Conservation (phyloP, 2,113 vertebrate genomes). For the Nycticebus coucang region DNA sequence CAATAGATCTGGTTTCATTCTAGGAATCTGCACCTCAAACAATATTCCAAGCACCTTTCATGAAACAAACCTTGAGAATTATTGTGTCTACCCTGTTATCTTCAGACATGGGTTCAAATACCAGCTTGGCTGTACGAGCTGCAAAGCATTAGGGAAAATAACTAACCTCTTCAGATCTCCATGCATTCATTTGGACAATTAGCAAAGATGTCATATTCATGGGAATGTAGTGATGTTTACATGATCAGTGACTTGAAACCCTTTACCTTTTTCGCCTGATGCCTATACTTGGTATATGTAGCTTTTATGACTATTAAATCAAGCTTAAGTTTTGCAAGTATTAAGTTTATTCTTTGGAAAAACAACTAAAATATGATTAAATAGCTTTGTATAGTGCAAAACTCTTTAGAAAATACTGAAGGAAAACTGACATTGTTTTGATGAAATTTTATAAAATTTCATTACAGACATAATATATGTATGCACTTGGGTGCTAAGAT, state of each 20-base stretch:
- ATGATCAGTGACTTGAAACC: fast-evolving
- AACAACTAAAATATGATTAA: background rate
- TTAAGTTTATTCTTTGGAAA: conserved; percentile 15
- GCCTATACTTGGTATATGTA: background rate
- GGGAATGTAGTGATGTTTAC: fast-evolving
- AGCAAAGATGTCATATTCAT: background rate
- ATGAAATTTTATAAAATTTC: background rate
- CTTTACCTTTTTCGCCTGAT: background rate
- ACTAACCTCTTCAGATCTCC: background rate
- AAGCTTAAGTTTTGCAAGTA: background rate
- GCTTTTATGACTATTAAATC: background rate
- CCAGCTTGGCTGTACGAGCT: background rate
- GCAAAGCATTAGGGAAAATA: background rate
- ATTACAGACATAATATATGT: background rate
- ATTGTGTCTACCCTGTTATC: background rate
- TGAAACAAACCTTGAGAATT: background rate
- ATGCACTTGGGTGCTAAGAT: background rate
- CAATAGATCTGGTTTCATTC: fast-evolving
- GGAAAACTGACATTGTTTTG: background rate
- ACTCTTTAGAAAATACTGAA: background rate
- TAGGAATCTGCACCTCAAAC: background rate
- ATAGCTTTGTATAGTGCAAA: background rate
- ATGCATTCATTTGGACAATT: background rate
- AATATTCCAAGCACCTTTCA: fast-evolving
- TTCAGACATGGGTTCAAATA: background rate